Conservation (phyloP, 2,888 invertebrate genomes). For the Eupeodes latifasciatus region DNA sequence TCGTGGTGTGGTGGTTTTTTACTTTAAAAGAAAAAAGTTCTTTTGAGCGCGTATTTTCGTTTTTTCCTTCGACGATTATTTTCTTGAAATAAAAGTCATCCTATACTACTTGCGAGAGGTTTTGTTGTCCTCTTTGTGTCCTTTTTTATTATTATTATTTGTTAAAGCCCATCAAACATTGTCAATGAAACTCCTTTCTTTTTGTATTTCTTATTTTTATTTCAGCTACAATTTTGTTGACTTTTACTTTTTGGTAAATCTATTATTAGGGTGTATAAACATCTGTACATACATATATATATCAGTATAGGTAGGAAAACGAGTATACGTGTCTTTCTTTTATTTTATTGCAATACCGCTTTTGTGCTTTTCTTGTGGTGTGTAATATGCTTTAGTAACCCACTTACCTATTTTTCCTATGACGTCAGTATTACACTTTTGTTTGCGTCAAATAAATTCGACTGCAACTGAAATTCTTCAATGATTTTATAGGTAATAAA, state of each 20-base stretch:
- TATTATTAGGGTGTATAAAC: constrained; percentile 48
- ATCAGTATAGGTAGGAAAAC: neutral
- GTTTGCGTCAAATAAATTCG: constrained; percentile 20
- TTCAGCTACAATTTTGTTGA: constrained; percentile 31
- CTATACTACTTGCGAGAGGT: neutral
- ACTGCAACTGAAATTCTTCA: neutral
- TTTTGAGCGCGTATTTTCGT: constrained; percentile 11
- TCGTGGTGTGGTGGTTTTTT: neutral
- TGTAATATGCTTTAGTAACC: constrained; percentile 57
- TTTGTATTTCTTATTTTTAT: constrained; percentile 15
- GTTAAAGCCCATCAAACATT: neutral
- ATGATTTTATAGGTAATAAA: neutral
- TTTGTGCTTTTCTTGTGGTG: neutral
- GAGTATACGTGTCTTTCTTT: neutral
- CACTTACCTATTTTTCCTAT: constrained; percentile 63
- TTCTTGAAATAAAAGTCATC: constrained; percentile 11
- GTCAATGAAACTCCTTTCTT: constrained; percentile 18
- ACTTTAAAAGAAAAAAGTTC: neutral
- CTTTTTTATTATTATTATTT: neutral
- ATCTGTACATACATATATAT: too few species aligned
- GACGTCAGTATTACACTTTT: constrained; percentile 44
- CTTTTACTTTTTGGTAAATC: constrained; percentile 52
- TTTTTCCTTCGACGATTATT: constrained; percentile 14
- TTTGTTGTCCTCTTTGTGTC: constrained; percentile 4
- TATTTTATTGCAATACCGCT: neutral